These are phyloP conservation scores for Dendrocincla tyrannina DNA, from an alignment of 2,797 vertebrate genomes.

Conservation along the genomic window DNA sequence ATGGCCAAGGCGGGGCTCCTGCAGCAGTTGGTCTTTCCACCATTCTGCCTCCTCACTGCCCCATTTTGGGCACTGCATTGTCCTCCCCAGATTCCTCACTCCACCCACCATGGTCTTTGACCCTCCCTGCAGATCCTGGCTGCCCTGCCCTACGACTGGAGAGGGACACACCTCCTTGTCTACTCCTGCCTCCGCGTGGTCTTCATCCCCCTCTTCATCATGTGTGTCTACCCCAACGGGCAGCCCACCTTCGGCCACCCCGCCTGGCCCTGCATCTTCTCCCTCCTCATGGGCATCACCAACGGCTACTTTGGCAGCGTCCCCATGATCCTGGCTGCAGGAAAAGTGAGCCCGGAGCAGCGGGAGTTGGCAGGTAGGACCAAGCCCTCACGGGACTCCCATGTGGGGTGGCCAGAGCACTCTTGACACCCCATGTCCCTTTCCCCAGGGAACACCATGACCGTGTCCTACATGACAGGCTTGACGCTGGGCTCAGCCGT, in stretches of 20 bases:
- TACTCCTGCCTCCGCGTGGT: conserved; percentile 90
- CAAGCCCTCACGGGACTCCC: accelerated
- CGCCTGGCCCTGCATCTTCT: conserved; percentile 96
- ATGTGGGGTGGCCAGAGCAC: accelerated
- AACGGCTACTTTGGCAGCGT: conserved; percentile 97
- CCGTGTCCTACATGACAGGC: conserved; percentile 96
- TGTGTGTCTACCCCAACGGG: conserved; percentile 91
- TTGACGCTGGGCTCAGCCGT: conserved; percentile 92
- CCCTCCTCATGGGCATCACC: conserved; percentile 95
- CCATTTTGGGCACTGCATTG: accelerated
- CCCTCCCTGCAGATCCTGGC: conserved; percentile 85
- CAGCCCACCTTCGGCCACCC: conserved; percentile 89
- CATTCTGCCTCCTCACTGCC: background rate
- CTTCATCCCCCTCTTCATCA: conserved; percentile 97
- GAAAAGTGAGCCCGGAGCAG: conserved; percentile 91
- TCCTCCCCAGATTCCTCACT: background rate
- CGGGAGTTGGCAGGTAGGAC: conserved; percentile 92
- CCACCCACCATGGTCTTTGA: accelerated
- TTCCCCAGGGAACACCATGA: conserved; percentile 94
- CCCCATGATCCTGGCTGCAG: conserved; percentile 96
- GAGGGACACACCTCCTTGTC: conserved; percentile 88
- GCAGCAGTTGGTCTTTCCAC: background rate
- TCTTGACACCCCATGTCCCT: background rate
- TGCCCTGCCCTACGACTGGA: conserved; percentile 92
- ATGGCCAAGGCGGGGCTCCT: background rate